Evolutionary conservation across 2,888 invertebrate genomes (phyloP), one percentile per base, ranked within the genome.

Genomic region (Hypomecis punctinalis): DNA sequence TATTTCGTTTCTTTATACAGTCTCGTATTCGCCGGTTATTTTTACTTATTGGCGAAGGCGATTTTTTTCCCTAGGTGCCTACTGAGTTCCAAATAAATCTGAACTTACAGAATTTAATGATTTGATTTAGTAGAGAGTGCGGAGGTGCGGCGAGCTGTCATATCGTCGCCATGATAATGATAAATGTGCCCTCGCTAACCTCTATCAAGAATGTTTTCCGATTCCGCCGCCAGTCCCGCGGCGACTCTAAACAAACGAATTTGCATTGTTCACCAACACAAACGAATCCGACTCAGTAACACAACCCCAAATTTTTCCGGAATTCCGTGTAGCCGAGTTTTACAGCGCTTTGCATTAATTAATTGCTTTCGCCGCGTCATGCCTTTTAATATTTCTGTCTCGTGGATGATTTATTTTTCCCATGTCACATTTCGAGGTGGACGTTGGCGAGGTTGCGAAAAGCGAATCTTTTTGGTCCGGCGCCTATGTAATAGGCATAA

Each of bases 141-240:
- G 65, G 80, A 86, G 89, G 89, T 82, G 88, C 81, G 88, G 82
- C 84, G 77, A 72, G 76, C 83, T 82, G 83, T 82, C 85, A 80
- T 79, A 77, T 76, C 79, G 85, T 77, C 85, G 82, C 80, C 85
- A 80, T 88, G 85, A 90, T 90, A 88, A 90, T 90, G 91, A 91
- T 89, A 88, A 90, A 91, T 90, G 89, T 84, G 74, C 77, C 75
- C 73, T 76, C 73, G 78, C 79, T 76, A 77, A 80, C 85, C 82
- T 83, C 83, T 81, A 85, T 86, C 85, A 85, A 86, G 84, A 83
- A 86, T 86, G 84, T 85, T 87, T 85, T 80, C 80, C 77, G 79
- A 84, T 78, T 79, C 81, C 59, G 58, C 62, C 61, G 45, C 58
- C 76, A 64, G 63, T 70, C 69, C 67, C 64, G 69, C 71, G 70